Percentiles rank a stretch among this genome's conserved stretches.
These are phyloP conservation scores for Sus cebifrons DNA, from an alignment of 2,797 vertebrate species.

Conservation along the genomic window DNA sequence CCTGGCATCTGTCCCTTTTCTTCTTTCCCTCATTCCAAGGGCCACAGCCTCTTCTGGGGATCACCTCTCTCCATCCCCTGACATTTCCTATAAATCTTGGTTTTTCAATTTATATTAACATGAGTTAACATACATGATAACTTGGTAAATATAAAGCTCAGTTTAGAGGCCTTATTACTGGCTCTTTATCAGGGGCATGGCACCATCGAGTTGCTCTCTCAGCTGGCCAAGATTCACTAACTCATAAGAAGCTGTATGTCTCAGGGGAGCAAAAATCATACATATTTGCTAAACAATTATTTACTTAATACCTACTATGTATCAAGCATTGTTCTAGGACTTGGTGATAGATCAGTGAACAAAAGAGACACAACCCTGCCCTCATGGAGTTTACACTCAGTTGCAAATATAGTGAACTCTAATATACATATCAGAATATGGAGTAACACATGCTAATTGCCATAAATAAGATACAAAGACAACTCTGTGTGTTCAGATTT, in stretches of 20 bases:
- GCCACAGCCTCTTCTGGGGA: neutral
- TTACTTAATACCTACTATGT: neutral
- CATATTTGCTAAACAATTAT: neutral
- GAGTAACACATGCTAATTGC: neutral
- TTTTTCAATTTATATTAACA: conserved; percentile 35
- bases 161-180: conserved; percentile 34
- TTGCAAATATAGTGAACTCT: neutral
- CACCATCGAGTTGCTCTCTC: neutral
- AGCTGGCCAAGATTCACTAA: neutral
- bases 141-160: conserved; percentile 14
- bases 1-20: neutral
- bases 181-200: neutral
- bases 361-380: conserved; percentile 25
- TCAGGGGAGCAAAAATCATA: conserved; percentile 3
- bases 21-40: conserved; percentile 43
- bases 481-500: conserved; percentile 32
- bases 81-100: neutral
- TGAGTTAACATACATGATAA: neutral
- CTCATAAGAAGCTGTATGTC: neutral
- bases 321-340: neutral
- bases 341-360: neutral
- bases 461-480: conserved; percentile 11
- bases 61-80: neutral
- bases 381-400: neutral
- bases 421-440: neutral